Evolutionary conservation across 2,797 vertebrate genomes (phyloP), one percentile per base, ranked within the genome.

Genomic region (Hydrolagus colliei): DNA sequence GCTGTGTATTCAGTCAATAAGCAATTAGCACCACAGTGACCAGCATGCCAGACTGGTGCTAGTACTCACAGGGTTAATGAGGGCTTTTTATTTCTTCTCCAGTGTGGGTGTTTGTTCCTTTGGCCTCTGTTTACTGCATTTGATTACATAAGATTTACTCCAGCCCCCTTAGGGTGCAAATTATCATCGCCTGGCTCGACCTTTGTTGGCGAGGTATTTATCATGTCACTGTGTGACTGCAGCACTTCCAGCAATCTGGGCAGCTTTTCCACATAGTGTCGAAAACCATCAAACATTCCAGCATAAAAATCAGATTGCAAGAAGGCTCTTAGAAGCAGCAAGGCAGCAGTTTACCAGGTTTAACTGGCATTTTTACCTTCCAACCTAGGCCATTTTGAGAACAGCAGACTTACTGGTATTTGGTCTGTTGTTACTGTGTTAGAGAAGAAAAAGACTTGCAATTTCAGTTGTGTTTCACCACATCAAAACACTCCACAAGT

Each of bases 101-200:
- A 89, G 88, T 88, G 89, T 91, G 89, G 89, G 90, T 92, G 89
- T 89, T 87, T 91, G 91, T 91, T 88, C 88, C 91, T 88, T 87
- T 93, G 92, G 92, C 91, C 92, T 88, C 88, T 90, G 89, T 91
- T 92, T 93, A 88, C 90, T 91, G 88, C 91, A 91, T 87, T 92
- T 92, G 93, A 92, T 90, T 89, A 89, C 78, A 89, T 88, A 92
- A 90, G 91, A 91, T 92, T 94, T 92, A 91, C 92, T 94, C 92
- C 87, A 89, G 92, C 93, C 91, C 90, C 92, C 93, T 93, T 91
- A 92, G 86, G 85, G 91, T 91, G 87, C 92, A 93, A 94, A 88
- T 93, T 94, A 94, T 94, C 91, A 91, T 91, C 90, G 87, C 88
- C 91, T 92, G 91, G 88, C 86, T 88, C 92, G 91, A 94, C 92